Conservation (phyloP, 2,888 invertebrate species). For the Gerris lacustris region DNA sequence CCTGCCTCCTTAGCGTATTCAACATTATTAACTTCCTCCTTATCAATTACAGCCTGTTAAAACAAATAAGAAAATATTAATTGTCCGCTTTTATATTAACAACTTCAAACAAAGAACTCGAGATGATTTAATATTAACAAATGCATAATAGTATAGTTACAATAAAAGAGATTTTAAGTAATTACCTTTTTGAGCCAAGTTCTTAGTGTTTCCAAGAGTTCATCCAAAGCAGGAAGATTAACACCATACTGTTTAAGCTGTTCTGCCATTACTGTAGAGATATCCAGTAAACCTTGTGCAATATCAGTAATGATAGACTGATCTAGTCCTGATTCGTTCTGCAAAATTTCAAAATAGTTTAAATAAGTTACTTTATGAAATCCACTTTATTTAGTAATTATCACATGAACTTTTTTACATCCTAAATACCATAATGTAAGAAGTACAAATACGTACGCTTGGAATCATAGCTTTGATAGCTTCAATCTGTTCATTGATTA, state of each 20-base stretch:
- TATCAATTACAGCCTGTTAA: background rate
- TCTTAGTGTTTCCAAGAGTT: background rate
- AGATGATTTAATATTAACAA: background rate
- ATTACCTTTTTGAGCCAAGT: background rate
- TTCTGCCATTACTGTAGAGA: background rate
- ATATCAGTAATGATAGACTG: background rate
- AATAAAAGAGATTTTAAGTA: background rate
- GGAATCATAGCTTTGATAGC: conserved; percentile 38
- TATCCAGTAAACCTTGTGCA: background rate
- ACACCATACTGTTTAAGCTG: no score
- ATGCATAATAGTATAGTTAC: background rate
- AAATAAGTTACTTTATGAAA: no score
- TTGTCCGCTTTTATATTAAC: background rate
- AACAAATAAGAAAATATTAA: background rate
- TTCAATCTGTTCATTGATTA: conserved; percentile 42
- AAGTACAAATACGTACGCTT: background rate
- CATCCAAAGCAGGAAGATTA: background rate
- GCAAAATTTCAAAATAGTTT: background rate
- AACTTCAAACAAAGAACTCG: background rate
- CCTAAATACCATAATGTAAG: no score
- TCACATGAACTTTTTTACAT: no score
- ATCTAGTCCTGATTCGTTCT: background rate
- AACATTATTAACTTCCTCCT: background rate
- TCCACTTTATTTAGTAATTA: no score
- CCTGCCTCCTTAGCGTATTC: background rate